Evolutionary conservation across 2,888 invertebrate genomes (phyloP).

Genomic region (Lochmaea crataegi): DNA sequence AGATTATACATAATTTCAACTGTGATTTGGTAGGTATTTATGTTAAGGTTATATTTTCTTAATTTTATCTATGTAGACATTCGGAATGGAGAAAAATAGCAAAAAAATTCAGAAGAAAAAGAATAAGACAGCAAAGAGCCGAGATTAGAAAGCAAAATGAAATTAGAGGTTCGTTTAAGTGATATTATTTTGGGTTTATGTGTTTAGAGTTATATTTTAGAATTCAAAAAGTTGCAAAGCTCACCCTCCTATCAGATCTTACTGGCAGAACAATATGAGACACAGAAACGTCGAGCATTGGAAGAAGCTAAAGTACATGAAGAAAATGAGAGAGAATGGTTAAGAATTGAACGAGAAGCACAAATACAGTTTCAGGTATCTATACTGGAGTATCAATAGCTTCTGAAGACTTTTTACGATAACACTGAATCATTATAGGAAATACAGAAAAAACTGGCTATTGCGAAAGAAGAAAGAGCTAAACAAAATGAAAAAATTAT

Average conservation of each 20-base stretch:
- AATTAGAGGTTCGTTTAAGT: constrained; percentile 60
- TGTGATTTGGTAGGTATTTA: constrained; percentile 21
- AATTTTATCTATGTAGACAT: constrained; percentile 68
- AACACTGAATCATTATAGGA: constrained; percentile 49
- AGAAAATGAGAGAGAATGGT: constrained; percentile 75
- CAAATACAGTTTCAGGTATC: constrained; percentile 71
- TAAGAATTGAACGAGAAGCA: constrained; percentile 72
- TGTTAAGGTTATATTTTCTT: constrained; percentile 52
- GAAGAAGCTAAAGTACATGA: constrained; percentile 69
- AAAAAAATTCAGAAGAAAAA: constrained; percentile 79
- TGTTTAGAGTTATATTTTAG: constrained; percentile 23
- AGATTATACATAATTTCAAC: neutral
- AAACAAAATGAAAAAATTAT: constrained; percentile 72
- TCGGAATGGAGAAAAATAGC: constrained; percentile 79
- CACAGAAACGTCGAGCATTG: constrained; percentile 68
- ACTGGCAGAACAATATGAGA: constrained; percentile 68
- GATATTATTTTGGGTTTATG: constrained; percentile 4
- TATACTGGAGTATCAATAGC: no score
- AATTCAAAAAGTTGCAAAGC: constrained; percentile 51
- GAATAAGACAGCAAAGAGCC: constrained; percentile 72
- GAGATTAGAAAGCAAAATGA: constrained; percentile 67
- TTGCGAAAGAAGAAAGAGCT: constrained; percentile 69
- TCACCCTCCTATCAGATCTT: constrained; percentile 68
- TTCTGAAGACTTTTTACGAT: no score
- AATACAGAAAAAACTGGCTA: constrained; percentile 70